Evolutionary conservation across 2,113 vertebrate species (phyloP).

Genomic region (Vulpes vulpes): DNA sequence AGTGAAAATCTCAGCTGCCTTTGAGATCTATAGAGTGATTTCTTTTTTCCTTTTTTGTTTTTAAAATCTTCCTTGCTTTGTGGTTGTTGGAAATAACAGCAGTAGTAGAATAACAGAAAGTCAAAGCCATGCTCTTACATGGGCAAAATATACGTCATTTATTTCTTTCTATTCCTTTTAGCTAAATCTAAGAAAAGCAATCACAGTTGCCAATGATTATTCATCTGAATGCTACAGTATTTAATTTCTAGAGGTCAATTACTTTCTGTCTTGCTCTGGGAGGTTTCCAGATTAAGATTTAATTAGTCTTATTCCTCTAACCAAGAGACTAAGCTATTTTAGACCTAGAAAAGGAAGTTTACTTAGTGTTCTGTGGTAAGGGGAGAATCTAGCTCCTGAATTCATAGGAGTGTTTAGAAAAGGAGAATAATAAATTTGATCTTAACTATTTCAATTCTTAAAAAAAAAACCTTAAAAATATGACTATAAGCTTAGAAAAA

Average conservation of each 20-base stretch:
- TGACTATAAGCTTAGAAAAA: neutral
- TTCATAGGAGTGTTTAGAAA: neutral
- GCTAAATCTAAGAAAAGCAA: slow-evolving; percentile 30
- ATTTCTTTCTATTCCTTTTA: neutral
- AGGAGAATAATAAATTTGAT: neutral
- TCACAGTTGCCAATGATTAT: neutral
- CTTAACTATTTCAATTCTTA: neutral
- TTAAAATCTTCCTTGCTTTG: neutral
- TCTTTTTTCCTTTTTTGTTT: neutral
- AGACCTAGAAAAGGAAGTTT: slow-evolving; percentile 16
- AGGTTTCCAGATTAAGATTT: slow-evolving; percentile 69
- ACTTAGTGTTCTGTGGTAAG: neutral
- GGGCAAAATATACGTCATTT: neutral
- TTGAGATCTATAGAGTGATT: neutral
- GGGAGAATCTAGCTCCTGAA: neutral
- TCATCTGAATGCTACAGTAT: neutral
- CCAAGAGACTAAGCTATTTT: slow-evolving; percentile 20
- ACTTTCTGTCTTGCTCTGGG: slow-evolving; percentile 50
- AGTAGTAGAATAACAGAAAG: slow-evolving; percentile 14
- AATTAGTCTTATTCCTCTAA: slow-evolving; percentile 62
- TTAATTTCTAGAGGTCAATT: slow-evolving; percentile 69
- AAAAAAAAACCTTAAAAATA: neutral
- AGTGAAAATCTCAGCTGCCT: neutral
- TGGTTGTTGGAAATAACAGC: neutral
- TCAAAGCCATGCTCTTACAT: neutral